phyloP scores from a whole-genome alignment of 2,113 vertebrate genomes.

The Nothoprocta perdicaria region DNA sequence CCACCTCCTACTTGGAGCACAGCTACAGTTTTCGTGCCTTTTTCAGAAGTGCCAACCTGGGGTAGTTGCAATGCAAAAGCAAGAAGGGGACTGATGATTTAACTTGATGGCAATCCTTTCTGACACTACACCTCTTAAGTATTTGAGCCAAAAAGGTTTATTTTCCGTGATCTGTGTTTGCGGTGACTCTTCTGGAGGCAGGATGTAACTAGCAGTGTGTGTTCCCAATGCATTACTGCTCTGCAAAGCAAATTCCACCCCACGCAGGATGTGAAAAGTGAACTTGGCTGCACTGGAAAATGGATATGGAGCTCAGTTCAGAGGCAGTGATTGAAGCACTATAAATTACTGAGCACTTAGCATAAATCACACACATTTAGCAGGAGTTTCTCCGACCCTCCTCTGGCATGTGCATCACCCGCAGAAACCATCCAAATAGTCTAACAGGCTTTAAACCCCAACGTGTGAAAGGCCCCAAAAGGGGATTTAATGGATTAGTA shows the following conservation, averaged over 20 bases:
- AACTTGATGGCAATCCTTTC: not conserved
- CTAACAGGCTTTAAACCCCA: not conserved
- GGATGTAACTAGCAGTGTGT: rapidly evolving
- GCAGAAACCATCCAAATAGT: conserved; percentile 39
- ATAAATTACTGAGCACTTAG: conserved; percentile 35
- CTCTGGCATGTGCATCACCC: conserved; percentile 9
- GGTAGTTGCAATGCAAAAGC: conserved; percentile 21
- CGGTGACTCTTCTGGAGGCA: not conserved
- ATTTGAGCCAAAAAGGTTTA: not conserved
- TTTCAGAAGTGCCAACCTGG: conserved; percentile 63
- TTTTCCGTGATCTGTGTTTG: not conserved
- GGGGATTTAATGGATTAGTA: conserved; percentile 58
- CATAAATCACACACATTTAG: not conserved
- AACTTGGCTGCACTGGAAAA: not conserved
- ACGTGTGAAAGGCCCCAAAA: conserved; percentile 27
- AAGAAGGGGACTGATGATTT: not conserved
- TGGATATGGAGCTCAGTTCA: conserved; percentile 38
- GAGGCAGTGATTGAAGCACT: conserved; percentile 26
- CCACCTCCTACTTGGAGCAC: conserved; percentile 67
- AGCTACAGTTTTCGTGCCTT: conserved; percentile 57
- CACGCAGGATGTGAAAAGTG: not conserved
- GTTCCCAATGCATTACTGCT: not conserved
- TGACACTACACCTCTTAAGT: not conserved
- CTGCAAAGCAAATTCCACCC: not conserved
- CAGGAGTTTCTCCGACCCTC: conserved; percentile 27